phyloP scores from a whole-genome alignment of 2,113 vertebrate genomes.

The Empidonax traillii region DNA sequence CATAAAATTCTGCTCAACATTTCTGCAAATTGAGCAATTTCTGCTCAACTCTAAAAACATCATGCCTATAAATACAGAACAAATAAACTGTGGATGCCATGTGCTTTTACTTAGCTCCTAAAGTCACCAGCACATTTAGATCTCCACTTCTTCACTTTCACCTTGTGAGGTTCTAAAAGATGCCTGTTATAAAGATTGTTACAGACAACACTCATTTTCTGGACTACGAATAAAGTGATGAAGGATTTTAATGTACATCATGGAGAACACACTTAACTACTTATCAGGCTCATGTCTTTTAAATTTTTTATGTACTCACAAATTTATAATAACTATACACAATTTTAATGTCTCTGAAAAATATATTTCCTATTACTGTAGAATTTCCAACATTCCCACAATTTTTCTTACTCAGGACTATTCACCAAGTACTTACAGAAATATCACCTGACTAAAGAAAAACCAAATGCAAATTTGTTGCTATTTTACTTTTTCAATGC shows the following conservation, averaged over 20 bases:
- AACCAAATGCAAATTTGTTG: background rate
- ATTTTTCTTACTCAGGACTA: background rate
- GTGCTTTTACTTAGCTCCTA: background rate
- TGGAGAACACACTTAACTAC: background rate
- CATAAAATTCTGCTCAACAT: background rate
- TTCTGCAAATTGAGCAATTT: background rate
- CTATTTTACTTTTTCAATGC: background rate
- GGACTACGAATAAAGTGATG: background rate
- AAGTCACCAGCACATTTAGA: background rate
- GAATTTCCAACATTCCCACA: background rate
- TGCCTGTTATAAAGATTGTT: background rate
- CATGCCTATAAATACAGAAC: background rate
- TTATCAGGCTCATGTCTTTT: background rate
- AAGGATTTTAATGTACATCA: background rate
- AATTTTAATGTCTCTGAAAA: background rate
- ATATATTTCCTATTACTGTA: background rate
- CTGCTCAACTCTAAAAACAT: background rate
- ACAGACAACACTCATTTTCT: background rate
- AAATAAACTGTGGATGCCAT: fast-evolving
- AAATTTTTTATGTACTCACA: background rate
- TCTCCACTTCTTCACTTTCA: background rate
- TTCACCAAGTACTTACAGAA: background rate
- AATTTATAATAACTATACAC: background rate
- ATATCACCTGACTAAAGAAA: background rate
- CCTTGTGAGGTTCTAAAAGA: background rate